Evolutionary conservation across 1,140 invertebrate genomes (phyloP), one percentile per base, ranked within the genome.

Genomic region (Drosophila nannoptera): DNA sequence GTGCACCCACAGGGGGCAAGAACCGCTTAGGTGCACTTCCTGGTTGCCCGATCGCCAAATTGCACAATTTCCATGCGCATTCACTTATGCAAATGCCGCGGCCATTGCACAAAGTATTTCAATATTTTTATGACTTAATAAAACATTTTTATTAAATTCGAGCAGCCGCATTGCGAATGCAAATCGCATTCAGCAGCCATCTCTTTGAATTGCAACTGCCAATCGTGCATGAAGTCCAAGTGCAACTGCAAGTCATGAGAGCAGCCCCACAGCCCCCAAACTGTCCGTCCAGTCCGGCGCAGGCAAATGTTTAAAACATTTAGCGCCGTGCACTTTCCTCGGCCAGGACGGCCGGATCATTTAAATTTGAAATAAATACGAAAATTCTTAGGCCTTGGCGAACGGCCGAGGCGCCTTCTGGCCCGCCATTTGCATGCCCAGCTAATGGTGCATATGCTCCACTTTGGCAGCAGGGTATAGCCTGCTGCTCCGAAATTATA

Each of bases 61-160:
- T 86, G 64, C 71, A 81, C 71, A 86, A 86, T 84, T 87, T 62
- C 64, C 68, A 86, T 84, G 77, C 77, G 74, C 82, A 84, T 84
- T 86, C 84, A 75, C 66, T 81, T 84, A 84, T 84, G 81, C 77
- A 84, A 81, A 84, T 81, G 22, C 22, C 48, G 45, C 43, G 53
- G 11, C 29, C 60, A 69, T 55, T 45, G 54, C 61, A 75, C 66
- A 65, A 76, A 74, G 87, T 77, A 81, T 84, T 86, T 77, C 77
- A 84, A 84, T 81, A 80, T 77, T 81, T 86, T 86, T 86, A 86
- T 86, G 81, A 86, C 81, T 86, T 86, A 86, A 86, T 86, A 86
- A 87, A 86, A 86, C 74, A 81, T 80, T 83, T 84, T 87, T 87
- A 87, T 87, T 86, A 86, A 81, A 87, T 86, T 75, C 77, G 77